phyloP scores from a whole-genome alignment of 2,797 vertebrate genomes.

The Thamnophis elegans region DNA sequence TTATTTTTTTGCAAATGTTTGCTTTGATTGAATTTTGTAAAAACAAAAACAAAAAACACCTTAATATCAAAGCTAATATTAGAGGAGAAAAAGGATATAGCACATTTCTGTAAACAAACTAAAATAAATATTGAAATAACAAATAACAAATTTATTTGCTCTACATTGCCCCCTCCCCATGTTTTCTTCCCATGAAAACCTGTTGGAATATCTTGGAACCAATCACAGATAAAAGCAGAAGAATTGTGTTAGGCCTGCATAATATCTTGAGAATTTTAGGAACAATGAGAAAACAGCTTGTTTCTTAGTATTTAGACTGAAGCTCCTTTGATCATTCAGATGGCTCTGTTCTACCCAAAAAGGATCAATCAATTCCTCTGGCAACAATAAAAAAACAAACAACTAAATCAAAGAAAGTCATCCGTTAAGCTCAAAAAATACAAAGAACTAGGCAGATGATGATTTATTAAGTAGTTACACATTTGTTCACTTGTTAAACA shows the following conservation, averaged over 20 bases:
- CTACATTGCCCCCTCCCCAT: background rate
- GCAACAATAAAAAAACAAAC: conserved; percentile 53
- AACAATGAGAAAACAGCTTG: conserved; percentile 60
- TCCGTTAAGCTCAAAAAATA: conserved; percentile 58
- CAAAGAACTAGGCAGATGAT: conserved; percentile 39
- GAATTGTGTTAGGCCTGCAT: conserved; percentile 3
- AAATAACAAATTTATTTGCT: background rate
- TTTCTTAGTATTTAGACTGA: conserved; percentile 51
- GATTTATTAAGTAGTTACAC: conserved; percentile 55
- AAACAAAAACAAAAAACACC: background rate
- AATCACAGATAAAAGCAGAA: conserved; percentile 45
- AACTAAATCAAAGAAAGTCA: conserved; percentile 50
- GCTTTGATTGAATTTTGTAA: background rate
- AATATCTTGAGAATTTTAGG: conserved; percentile 42
- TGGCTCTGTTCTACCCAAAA: conserved; percentile 49
- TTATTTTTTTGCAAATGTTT: background rate
- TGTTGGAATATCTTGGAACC: conserved; percentile 44
- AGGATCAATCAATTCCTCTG: conserved; percentile 38
- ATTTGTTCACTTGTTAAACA: conserved; percentile 32
- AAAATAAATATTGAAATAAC: background rate
- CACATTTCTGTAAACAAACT: background rate
- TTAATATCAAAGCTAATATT: background rate
- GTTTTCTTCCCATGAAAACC: fast-evolving
- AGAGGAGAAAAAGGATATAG: background rate
- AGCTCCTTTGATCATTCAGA: conserved; percentile 53